Evolutionary conservation across 1,140 invertebrate species (phyloP), one percentile per base, ranked within the genome.

Genomic region (Maconellicoccus hirsutus): DNA sequence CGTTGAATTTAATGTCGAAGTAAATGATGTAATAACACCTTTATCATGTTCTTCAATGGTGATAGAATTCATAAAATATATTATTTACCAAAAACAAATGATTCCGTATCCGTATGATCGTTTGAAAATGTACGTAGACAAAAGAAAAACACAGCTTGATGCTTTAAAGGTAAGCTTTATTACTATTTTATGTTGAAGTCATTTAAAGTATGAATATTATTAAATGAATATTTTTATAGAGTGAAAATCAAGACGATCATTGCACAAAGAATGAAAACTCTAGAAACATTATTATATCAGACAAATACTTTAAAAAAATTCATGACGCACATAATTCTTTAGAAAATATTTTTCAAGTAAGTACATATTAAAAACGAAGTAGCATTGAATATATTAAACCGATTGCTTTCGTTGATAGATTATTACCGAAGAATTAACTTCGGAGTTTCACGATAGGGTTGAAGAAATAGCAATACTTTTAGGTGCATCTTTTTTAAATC

Each of bases 71-170:
- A 74, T 74, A 14, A 74, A 74, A 25, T 74, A 74, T 59, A 63
- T 74, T n/a, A 42, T 72, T 14, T 72, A 70, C n/a, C 71, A 74
- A 52, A 74, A 74, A 27, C 71, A 72, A 27, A 38, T 74, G 0
- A 74, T 74, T 16, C 73, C 73, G 4, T 72, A 74, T 69, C 70
- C 71, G 2, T 74, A 71, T 14, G 73, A 74, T 6, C 70, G 70
- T 33, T 21, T 74, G 59, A 72, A 72, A 21, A 69, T 70, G 63
- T 74, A 74, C 6, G n/a, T 74, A 0, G 8, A 70, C 2, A 72
- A 71, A 59, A 38, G 71, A 22, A 66, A 61, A 59, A 63, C 70
- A 22, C 59, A 63, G 8, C 14, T 71, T 14, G 33, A 42, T 71
- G 12, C 29, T 25, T 25, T 39, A n/a, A 26, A 70, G 70, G 72